These are phyloP conservation scores for Scaptomyza reducta DNA, from an alignment of 2,888 invertebrate species.

Conservation along the genomic window DNA sequence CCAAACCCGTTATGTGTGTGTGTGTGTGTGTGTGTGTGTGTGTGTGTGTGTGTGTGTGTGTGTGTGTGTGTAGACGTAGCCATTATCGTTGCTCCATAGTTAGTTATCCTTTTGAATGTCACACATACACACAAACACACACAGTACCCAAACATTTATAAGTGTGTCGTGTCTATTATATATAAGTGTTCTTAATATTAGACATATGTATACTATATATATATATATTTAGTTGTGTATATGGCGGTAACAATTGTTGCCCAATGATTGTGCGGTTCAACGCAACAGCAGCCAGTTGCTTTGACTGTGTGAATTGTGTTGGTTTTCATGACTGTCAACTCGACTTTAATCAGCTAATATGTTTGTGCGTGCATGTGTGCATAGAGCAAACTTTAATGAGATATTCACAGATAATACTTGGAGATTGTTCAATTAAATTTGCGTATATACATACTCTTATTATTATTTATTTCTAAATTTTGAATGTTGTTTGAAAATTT, in stretches of 20 bases:
- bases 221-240: constrained; percentile 1
- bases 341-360: constrained; percentile 30
- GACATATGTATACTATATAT: constrained; percentile 11
- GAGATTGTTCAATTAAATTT: background rate
- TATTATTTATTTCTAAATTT: too few species aligned
- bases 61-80: constrained; percentile 58
- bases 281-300: constrained; percentile 29
- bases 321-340: constrained; percentile 20
- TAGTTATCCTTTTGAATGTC: constrained; percentile 72
- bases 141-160: background rate
- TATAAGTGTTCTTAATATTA: constrained; percentile 6
- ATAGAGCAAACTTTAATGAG: background rate
- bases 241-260: constrained; percentile 49
- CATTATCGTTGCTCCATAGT: constrained; percentile 61
- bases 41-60: constrained; percentile 42
- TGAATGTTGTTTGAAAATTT: too few species aligned
- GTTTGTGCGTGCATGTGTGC: background rate
- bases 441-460: background rate
- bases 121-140: constrained; percentile 21
- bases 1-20: constrained; percentile 55
- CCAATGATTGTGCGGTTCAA: constrained; percentile 45
- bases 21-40: constrained; percentile 52
- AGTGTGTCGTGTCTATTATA: constrained; percentile 5
- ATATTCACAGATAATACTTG: background rate
- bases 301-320: constrained; percentile 40